Evolutionary conservation across 2,113 vertebrate species (phyloP), one percentile per base, ranked within the genome.

Genomic region (Eptesicus fuscus): DNA sequence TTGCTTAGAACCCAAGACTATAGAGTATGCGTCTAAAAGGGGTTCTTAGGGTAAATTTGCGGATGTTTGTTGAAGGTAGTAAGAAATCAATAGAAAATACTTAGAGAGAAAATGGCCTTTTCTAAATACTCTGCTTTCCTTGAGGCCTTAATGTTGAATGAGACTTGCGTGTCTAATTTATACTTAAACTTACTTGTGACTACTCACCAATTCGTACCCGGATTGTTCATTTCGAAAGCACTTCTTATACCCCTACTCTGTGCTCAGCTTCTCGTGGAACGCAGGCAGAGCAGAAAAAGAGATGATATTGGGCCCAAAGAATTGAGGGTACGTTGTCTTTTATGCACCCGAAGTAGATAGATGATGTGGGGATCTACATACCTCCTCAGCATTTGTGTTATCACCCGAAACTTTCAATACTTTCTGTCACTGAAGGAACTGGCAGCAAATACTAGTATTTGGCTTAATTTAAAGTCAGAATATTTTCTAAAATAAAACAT

Each of bases 1-100:
- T 93, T 95, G 65, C 35, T 93, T 94, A 49, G 53, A 96, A 88
- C 35, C 80, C 63, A 91, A 63, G 44, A 28, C 82, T 53, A 42
- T 25, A 30, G 47, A 67, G 3, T 82, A 90, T 78, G 91, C 18
- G 65, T 76, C 51, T 2, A 12, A 88, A 94, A 61, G 18, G 25
- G 17, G 13, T 70, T 74, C 6, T 86, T 85, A 67, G 56, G 53
- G 22, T 77, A 59, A 73, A 63, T 77, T 84, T 82, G 32, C 93
- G 61, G 40, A 17, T 95, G 20, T 92, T 96, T 86, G 35, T 85
- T 59, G 67, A 82, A 42, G 17, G 9, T 77, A 79, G 44, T 20
- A 76, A 69, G n/a, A 80, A 47, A 49, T 73, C 59, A 73, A 0
- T 78, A 78, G 44, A 78, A 85, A 20, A 83, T 85, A 71, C 23